phyloP scores from a whole-genome alignment of 2,113 vertebrate genomes.

The Varanus salvator region DNA sequence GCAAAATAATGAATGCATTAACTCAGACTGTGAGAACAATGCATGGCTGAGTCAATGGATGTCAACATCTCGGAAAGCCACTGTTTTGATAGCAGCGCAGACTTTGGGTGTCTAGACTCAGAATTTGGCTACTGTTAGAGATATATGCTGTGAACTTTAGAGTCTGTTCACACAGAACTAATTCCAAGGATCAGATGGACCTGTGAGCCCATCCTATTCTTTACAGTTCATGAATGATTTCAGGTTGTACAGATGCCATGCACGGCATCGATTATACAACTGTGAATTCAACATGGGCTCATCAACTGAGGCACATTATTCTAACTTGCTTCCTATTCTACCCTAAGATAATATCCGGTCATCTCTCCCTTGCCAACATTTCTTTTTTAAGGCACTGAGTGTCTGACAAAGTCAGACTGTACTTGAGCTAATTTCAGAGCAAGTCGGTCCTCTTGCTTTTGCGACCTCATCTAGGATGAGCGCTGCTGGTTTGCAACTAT shows the following conservation, averaged over 20 bases:
- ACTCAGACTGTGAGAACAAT: rapidly evolving
- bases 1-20: neutral
- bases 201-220: neutral
- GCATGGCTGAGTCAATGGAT: neutral
- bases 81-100: conserved; percentile 6
- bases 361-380: conserved; percentile 39
- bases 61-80: neutral
- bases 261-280: neutral
- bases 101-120: conserved; percentile 3
- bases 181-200: neutral
- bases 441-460: conserved; percentile 64
- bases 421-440: conserved; percentile 65
- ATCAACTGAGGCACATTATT: conserved; percentile 7
- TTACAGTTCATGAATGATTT: neutral
- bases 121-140: neutral
- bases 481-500: neutral
- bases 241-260: neutral
- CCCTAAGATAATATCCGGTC: conserved; percentile 31
- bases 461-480: conserved; percentile 44
- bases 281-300: neutral
- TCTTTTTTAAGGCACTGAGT: conserved; percentile 30
- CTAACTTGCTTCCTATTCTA: neutral
- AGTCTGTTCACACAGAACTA: neutral
- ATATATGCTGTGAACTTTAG: neutral
- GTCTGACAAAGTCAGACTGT: conserved; percentile 58